These are phyloP conservation scores for Zeuzera pyrina DNA, from an alignment of 2,888 invertebrate species.

Conservation along the genomic window DNA sequence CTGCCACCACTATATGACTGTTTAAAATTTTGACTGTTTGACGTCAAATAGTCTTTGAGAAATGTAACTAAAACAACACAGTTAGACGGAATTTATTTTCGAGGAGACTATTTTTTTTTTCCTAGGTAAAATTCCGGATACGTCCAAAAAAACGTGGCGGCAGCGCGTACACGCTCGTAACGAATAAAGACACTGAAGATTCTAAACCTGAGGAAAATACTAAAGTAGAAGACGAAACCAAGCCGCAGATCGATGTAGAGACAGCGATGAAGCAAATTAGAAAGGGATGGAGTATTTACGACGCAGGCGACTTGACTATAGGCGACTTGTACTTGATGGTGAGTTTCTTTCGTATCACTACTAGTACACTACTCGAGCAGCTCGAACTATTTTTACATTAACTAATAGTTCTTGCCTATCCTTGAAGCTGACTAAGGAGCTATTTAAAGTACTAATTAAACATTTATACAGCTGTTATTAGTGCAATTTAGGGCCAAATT, in stretches of 20 bases:
- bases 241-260: slow-evolving; percentile 46
- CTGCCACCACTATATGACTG: no score
- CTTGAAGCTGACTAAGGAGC: no score
- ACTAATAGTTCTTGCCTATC: no score
- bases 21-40: no score
- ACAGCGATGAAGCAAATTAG: slow-evolving; percentile 56
- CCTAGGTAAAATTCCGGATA: slow-evolving; percentile 57
- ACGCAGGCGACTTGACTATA: slow-evolving; percentile 85
- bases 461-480: no score
- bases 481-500: no score
- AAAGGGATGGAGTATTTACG: slow-evolving; percentile 85
- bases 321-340: slow-evolving; percentile 94
- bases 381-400: no score
- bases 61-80: no score
- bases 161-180: slow-evolving; percentile 45
- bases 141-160: slow-evolving; percentile 58
- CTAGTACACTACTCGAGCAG: no score
- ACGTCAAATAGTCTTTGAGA: no score
- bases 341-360: no score
- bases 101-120: not conserved
- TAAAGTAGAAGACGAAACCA: slow-evolving; percentile 23
- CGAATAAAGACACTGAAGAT: slow-evolving; percentile 27
- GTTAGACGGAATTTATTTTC: not conserved
- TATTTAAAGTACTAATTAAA: no score
- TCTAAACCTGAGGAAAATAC: slow-evolving; percentile 15